These are phyloP conservation scores for Chaenocephalus aceratus DNA, from an alignment of 2,113 vertebrate genomes.

Conservation along the genomic window DNA sequence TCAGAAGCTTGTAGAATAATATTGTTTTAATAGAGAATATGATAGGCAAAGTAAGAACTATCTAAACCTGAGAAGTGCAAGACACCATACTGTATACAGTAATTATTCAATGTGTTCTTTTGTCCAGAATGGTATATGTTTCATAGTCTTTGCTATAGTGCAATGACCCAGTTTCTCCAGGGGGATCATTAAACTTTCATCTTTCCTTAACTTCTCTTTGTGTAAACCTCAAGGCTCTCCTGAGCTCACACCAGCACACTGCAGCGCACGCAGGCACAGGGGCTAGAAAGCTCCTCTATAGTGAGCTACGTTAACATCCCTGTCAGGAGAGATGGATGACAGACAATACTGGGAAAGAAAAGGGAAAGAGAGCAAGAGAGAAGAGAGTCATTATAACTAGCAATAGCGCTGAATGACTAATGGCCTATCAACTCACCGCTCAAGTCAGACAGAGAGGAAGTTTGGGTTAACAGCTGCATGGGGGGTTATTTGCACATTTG, in stretches of 20 bases:
- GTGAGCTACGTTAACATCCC: constrained; percentile 42
- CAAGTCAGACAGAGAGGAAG: constrained; percentile 60
- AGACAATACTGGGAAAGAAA: constrained; percentile 22
- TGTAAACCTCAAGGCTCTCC: constrained; percentile 61
- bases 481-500: constrained; percentile 57
- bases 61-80: constrained; percentile 25
- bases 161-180: constrained; percentile 70
- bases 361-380: constrained; percentile 12
- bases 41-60: background rate
- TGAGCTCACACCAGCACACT: constrained; percentile 39
- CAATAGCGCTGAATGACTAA: constrained; percentile 63
- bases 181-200: constrained; percentile 74
- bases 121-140: constrained; percentile 46
- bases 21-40: background rate
- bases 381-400: constrained; percentile 34
- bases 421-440: constrained; percentile 54
- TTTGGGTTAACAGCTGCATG: constrained; percentile 46
- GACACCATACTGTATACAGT: background rate
- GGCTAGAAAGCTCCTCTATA: constrained; percentile 30
- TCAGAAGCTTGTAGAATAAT: background rate
- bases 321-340: constrained; percentile 47
- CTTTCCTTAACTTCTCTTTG: constrained; percentile 53
- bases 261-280: constrained; percentile 13
- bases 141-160: constrained; percentile 44
- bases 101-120: constrained; percentile 45